Base-by-base conservation (phyloP, 2,113 vertebrate genomes). In the Micronisus gabar region DNA sequence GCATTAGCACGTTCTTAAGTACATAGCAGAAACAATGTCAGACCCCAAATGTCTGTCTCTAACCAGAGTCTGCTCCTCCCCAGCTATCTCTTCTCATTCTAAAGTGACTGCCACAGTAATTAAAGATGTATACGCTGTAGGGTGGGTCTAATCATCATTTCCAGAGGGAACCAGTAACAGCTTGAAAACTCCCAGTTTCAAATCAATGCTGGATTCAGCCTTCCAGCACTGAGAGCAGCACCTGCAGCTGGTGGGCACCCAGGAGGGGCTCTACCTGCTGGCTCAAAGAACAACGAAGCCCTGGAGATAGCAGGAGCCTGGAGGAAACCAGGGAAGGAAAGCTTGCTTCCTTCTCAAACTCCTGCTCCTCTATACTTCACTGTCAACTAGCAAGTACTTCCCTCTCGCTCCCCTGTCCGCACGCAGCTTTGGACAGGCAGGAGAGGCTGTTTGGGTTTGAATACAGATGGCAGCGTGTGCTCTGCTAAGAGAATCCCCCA, bases 1-100 rank as follows among this genome's bases (percentile, higher is more conserved):
- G 23, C 63, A 22, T 7, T 12, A 41, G 32, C 34, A 74, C 5
- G 2, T 6, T n/a, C 59, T 41, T 7, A 58, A 61, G 16, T 1
- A 4, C 3, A 5, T 17, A 40, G 40, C 32, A 81, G n/a, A 58
- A 63, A 63, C 1, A 0, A 30, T 0, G 14, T 11, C 5, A 17
- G 48, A 71, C 5, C 43, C 43, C 18, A 27, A 16, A 1, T 2
- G 11, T 4, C 11, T 29, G 32, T 16, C n/a, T n/a, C 38, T 9
- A 38, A 48, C 6, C 48, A 23, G 34, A 55, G 13, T 3, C 32
- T 55, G 76, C 47, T 76, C 38, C 23, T 53, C n/a, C 30, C 72
- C 81, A 67, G 52, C 0, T 9, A 62, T 7, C 36, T 40, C 55
- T 21, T 40, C 74, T 25, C 5, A 4, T n/a, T n/a, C 52, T 27